Evolutionary conservation across 2,888 invertebrate species (phyloP).

Genomic region (Drosophila pegasa): DNA sequence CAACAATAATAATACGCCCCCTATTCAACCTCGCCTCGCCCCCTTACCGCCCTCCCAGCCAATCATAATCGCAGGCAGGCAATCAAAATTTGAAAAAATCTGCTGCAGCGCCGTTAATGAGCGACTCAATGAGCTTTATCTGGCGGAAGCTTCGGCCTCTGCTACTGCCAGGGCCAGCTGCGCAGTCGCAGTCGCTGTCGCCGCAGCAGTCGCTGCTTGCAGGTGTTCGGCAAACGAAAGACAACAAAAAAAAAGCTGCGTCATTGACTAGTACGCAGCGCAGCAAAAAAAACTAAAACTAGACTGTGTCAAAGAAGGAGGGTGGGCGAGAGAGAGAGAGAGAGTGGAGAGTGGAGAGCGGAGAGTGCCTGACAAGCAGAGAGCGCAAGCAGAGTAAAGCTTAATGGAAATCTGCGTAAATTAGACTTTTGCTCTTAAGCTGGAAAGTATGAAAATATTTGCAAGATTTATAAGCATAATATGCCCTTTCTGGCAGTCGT

Average conservation of each 20-base stretch:
- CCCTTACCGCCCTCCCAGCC: slow-evolving; percentile 18
- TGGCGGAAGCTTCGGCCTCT: slow-evolving; percentile 53
- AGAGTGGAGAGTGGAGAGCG: background rate
- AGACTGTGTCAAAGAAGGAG: slow-evolving; percentile 30
- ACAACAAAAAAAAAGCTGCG: slow-evolving; percentile 56
- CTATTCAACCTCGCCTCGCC: background rate
- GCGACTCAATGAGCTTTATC: slow-evolving; percentile 64
- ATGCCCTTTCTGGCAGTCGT: slow-evolving; percentile 19
- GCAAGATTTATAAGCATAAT: background rate
- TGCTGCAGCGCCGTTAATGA: slow-evolving; percentile 53
- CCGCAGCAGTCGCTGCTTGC: slow-evolving; percentile 42
- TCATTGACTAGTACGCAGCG: slow-evolving; percentile 71
- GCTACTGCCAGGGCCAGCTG: slow-evolving; percentile 53
- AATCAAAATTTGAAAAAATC: slow-evolving; percentile 61
- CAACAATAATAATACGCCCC: slow-evolving; percentile 36
- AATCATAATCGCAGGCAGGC: slow-evolving; percentile 61
- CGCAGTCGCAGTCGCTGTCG: slow-evolving; percentile 40
- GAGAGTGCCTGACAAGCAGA: no score
- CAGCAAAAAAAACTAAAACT: slow-evolving; percentile 54
- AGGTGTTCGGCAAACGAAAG: slow-evolving; percentile 59
- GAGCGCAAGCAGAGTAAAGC: slow-evolving; percentile 9
- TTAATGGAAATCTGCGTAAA: slow-evolving; percentile 6
- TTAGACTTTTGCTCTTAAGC: background rate
- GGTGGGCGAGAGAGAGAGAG: background rate
- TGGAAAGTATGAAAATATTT: slow-evolving; percentile 1